These are phyloP conservation scores for Drosophila willistoni DNA, from an alignment of 1,140 invertebrate species.

Conservation along the genomic window DNA sequence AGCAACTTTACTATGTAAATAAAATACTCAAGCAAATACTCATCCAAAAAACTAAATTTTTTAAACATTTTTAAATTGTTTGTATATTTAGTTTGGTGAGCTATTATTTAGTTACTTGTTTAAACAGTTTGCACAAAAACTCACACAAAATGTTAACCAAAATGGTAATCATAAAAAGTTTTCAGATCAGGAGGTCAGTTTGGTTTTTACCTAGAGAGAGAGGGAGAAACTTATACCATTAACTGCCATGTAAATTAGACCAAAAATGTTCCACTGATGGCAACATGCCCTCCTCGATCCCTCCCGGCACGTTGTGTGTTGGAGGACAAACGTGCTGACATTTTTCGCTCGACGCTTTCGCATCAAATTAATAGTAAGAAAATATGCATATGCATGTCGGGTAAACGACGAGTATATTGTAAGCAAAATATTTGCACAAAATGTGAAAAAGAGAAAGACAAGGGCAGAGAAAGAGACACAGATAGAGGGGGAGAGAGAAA, in stretches of 20 bases:
- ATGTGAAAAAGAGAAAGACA: background rate
- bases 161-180: background rate
- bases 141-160: background rate
- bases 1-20: background rate
- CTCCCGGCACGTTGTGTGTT: background rate
- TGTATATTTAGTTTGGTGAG: background rate
- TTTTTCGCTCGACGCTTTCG: conserved; percentile 53
- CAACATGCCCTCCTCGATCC: background rate
- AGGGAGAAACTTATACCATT: background rate
- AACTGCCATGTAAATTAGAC: conserved; percentile 15
- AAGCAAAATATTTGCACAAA: conserved; percentile 60
- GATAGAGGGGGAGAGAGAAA: background rate
- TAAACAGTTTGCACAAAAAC: background rate
- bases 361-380: conserved; percentile 67
- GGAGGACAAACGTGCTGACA: conserved; percentile 55
- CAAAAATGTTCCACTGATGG: background rate
- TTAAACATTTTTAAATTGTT: background rate
- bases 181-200: background rate
- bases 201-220: background rate
- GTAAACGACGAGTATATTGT: conserved; percentile 61
- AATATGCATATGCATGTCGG: conserved; percentile 67
- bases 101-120: background rate
- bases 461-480: too few species aligned
- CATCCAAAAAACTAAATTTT: background rate
- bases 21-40: background rate